phyloP scores from a whole-genome alignment of 2,888 invertebrate species.

The Xiphydria camelus region DNA sequence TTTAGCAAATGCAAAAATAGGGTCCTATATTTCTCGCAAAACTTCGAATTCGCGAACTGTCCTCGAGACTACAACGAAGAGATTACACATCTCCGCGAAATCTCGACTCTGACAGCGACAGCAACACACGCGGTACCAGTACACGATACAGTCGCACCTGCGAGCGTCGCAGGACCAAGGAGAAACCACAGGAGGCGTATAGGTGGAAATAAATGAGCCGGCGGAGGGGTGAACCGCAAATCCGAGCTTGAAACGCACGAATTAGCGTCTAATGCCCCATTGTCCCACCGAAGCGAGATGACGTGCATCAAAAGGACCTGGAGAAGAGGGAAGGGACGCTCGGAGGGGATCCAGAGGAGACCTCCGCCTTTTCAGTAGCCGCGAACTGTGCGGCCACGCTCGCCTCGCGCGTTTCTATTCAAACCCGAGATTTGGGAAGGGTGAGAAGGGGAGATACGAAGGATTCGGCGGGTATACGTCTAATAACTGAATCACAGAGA shows the following conservation, averaged over 20 bases:
- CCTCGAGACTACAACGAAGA: too few species aligned
- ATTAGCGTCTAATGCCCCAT: slow-evolving; percentile 14
- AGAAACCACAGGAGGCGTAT: neutral
- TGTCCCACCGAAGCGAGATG: slow-evolving; percentile 11
- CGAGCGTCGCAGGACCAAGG: too few species aligned
- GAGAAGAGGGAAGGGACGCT: slow-evolving; percentile 3
- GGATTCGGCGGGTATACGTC: too few species aligned
- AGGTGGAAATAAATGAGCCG: neutral
- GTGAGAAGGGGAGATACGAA: too few species aligned
- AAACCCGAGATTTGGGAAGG: too few species aligned
- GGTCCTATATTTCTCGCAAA: too few species aligned
- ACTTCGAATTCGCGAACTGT: too few species aligned
- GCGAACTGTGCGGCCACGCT: neutral
- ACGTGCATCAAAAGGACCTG: slow-evolving; percentile 3
- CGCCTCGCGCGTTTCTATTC: slow-evolving; percentile 17
- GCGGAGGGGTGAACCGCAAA: neutral
- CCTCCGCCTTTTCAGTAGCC: neutral
- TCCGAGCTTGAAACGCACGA: slow-evolving; percentile 7
- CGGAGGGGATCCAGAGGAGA: slow-evolving; percentile 5
- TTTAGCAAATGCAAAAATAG: too few species aligned
- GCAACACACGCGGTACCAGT: too few species aligned
- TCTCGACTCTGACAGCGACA: too few species aligned
- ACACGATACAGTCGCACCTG: too few species aligned
- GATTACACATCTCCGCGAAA: too few species aligned
- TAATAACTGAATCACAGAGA: slow-evolving; percentile 27